Percentiles rank a stretch among this genome's conserved stretches.
Evolutionary conservation across 2,888 invertebrate genomes (phyloP).

Genomic region (Itoplectis maculator): DNA sequence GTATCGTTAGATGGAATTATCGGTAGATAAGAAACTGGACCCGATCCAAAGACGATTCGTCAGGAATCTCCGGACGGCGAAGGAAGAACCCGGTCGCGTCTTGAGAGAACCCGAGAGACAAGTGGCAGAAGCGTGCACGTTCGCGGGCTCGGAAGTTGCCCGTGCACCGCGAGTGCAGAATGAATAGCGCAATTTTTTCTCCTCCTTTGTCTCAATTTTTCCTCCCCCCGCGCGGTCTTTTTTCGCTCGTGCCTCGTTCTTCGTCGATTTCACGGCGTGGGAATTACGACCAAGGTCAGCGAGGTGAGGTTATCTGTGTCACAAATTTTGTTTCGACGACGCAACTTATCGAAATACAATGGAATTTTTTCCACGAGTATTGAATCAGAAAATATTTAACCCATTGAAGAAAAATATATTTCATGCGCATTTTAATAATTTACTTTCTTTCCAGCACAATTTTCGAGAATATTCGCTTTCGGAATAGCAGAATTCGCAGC

Average conservation of each 20-base stretch:
- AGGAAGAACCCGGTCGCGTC: neutral
- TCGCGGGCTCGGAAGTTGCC: neutral
- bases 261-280: too few relatives aligned
- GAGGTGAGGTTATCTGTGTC: too few relatives aligned
- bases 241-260: too few relatives aligned
- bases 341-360: too few relatives aligned
- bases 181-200: neutral
- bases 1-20: slow-evolving; percentile 41
- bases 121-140: slow-evolving; percentile 16
- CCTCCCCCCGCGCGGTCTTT: neutral
- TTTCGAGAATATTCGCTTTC: neutral
- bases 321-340: too few relatives aligned
- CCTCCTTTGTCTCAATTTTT: neutral
- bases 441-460: too few relatives aligned
- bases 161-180: slow-evolving; percentile 9
- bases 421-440: too few relatives aligned
- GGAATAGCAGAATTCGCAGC: neutral
- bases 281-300: too few relatives aligned
- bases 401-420: too few relatives aligned
- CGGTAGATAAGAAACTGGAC: slow-evolving; percentile 34
- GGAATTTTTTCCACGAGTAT: too few relatives aligned
- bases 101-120: neutral
- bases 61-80: slow-evolving; percentile 17
- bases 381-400: too few relatives aligned
- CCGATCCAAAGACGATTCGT: slow-evolving; percentile 30